These are phyloP conservation scores for Euleptes europaea DNA, from an alignment of 2,113 vertebrate genomes.

Conservation along the genomic window DNA sequence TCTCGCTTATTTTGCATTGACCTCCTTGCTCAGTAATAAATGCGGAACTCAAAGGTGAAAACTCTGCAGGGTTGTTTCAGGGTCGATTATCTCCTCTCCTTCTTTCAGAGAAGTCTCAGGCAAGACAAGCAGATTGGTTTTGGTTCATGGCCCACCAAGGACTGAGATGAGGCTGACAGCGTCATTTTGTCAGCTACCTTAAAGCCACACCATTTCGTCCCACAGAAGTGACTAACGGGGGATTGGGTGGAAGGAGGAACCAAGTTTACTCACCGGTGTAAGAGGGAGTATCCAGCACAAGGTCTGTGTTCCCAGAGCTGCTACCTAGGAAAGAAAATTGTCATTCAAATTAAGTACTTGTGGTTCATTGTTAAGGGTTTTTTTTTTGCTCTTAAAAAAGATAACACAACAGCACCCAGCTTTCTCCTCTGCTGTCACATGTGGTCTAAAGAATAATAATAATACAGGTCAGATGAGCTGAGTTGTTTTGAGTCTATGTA, in stretches of 20 bases:
- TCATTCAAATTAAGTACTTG: background rate
- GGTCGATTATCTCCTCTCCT: background rate
- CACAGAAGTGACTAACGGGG: background rate
- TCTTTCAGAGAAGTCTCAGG: conserved; percentile 21
- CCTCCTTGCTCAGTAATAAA: conserved; percentile 24
- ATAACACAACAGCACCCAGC: background rate
- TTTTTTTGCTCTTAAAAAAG: background rate
- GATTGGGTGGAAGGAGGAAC: conserved; percentile 5
- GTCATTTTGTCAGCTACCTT: background rate
- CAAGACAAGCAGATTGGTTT: conserved; percentile 16
- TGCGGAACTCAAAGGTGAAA: conserved; percentile 16
- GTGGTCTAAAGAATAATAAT: conserved; percentile 11
- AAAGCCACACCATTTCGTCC: background rate
- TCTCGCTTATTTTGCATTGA: background rate
- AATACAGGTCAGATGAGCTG: background rate
- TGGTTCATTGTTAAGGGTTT: background rate
- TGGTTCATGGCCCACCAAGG: background rate
- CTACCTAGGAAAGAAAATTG: conserved; percentile 35
- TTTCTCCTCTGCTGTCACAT: background rate
- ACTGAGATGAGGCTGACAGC: conserved; percentile 19
- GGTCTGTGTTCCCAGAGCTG: background rate
- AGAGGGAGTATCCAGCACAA: background rate
- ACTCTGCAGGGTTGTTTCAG: background rate
- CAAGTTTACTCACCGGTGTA: conserved; percentile 73
- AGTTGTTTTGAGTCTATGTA: background rate